Evolutionary conservation across 2,888 invertebrate species (phyloP).

Genomic region (Tetheella fluctuosa): DNA sequence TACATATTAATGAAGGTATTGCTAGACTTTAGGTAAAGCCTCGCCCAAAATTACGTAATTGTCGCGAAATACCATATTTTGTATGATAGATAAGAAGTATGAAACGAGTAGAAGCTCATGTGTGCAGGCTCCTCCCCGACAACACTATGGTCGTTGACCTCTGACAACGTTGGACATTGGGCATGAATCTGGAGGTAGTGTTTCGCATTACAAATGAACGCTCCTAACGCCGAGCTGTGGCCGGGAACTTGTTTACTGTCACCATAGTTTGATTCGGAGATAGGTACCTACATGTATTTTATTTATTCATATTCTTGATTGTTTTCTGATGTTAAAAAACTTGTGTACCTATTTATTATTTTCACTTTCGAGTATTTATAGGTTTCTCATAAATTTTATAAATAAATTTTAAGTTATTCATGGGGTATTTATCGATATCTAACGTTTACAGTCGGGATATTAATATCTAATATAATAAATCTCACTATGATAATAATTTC

Average conservation of each 20-base stretch:
- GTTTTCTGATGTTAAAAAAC: too few relatives aligned
- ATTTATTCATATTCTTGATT: too few relatives aligned
- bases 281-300: too few relatives aligned
- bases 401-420: too few relatives aligned
- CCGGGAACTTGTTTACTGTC: slow-evolving; percentile 3
- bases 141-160: slow-evolving; percentile 68
- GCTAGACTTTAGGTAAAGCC: background rate
- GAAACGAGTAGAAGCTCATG: slow-evolving; percentile 15
- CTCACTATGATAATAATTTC: background rate
- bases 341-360: too few relatives aligned
- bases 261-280: background rate
- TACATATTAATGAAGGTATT: too few relatives aligned
- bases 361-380: too few relatives aligned
- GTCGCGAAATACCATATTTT: slow-evolving; percentile 1
- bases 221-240: slow-evolving; percentile 22
- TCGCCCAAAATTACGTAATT: slow-evolving; percentile 1
- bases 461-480: background rate
- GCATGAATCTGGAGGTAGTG: slow-evolving; percentile 55
- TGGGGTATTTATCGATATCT: too few relatives aligned
- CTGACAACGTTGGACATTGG: slow-evolving; percentile 54
- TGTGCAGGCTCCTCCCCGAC: slow-evolving; percentile 39
- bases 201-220: slow-evolving; percentile 64
- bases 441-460: too few relatives aligned
- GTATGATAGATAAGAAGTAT: background rate
- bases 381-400: too few relatives aligned